Evolutionary conservation across 2,113 vertebrate genomes (phyloP), one percentile per base, ranked within the genome.

Genomic region (Apteryx owenii): DNA sequence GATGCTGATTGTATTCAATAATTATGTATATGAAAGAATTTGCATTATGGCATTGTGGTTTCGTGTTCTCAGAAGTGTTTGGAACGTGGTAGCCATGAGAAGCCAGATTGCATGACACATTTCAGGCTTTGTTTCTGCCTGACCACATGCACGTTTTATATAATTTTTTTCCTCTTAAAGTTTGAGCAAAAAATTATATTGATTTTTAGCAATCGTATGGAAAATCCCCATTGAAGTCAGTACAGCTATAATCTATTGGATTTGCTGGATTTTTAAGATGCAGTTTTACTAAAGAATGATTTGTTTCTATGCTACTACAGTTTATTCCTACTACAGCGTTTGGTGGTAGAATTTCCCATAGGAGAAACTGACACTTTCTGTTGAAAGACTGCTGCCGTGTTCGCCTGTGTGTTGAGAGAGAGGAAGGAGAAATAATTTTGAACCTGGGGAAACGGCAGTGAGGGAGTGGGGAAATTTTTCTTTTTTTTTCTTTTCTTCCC

Each of bases 31-130:
- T 0, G 2, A 46, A 93, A 88, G 76, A 95, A 95, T 94, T 95
- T 96, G 96, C 93, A 88, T 96, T 86, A 93, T 94, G 82, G 71
- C 36, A 23, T 95, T 95, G 96, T 85, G 96, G 95, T 93, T 97
- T 94, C 42, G 2, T 94, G 68, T 96, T 97, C 96, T 97, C 90
- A 96, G 93, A 97, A 97, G 82, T 1, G 3, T 94, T 96, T 96
- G 92, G 79, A 96, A 84, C 0, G 0, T 76, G 16, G 18, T 78
- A 88, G 76, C 89, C 73, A 18, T 17, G 46, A 95, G 91, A 84
- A 95, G 72, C 88, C 85, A 93, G 82, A 93, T 66, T 89, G 84
- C 53, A 79, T 93, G 95, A 90, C 91, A 80, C 81, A 87, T 89
- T 90, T 90, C 62, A 82, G 69, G 56, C 58, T 97, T 96, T 96